Evolutionary conservation across 2,113 vertebrate species (phyloP), one percentile per base, ranked within the genome.

Genomic region (Apteryx mantelli): DNA sequence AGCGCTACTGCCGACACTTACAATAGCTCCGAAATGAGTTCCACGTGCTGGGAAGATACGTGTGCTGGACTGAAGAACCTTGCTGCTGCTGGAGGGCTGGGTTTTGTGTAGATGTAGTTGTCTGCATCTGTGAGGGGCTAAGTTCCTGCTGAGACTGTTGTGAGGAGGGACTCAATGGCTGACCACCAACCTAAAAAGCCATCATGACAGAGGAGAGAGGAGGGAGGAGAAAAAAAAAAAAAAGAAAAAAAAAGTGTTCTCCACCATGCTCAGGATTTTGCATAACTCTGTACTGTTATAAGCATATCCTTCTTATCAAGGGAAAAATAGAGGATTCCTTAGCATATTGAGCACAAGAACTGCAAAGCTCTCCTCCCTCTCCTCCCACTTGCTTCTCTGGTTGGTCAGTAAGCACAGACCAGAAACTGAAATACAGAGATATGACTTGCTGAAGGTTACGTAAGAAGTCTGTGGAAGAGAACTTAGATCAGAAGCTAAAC

Each of bases 31-130:
- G 96, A 96, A 99, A 98, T 9, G 98, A 99, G 94, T 99, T 99
- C 99, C 99, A 99, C 3, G 99, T 98, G 58, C 98, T 98, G 8
- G 99, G 99, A 36, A 99, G 98, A 93, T 99, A 99, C 0, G 99
- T 98, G 46, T 99, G 99, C 94, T 99, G 99, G 13, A 99, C 99
- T 1, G 99, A 96, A 60, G 99, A 98, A 7, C 96, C 92, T 61
- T 97, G 97, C 89, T 97, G 97, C 96, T 98, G 98, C 95, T 99
- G 99, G 42, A 99, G 98, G 61, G 94, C 91, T 96, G 98, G 98
- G 89, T 95, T 98, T 91, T 98, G 98, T 4, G 99, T 88, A 0
- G 99, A 97, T 12, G 99, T 95, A 13, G 97, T 96, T 13, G 98
- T 94, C 76, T 97, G 98, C 83, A 99, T 97, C 88, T 99, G 99